A percentile compares a stretch with the other conserved stretches of the same genome.
Evolutionary conservation across 2,888 invertebrate species (phyloP).

Genomic region (Agrotis clavis): DNA sequence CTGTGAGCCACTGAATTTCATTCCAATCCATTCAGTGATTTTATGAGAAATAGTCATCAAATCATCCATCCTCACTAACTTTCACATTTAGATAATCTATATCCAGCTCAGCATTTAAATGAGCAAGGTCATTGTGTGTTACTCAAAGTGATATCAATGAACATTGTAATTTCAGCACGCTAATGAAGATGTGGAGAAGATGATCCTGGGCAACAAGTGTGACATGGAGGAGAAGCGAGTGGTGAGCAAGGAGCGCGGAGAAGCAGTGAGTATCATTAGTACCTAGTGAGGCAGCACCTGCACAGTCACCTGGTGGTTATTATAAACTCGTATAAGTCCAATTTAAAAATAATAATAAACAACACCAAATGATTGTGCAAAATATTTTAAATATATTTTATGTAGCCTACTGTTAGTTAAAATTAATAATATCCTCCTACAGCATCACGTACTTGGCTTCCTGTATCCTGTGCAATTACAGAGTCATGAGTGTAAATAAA

Average conservation of each 20-base stretch:
- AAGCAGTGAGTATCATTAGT: conserved; percentile 93
- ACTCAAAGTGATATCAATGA: conserved; percentile 10
- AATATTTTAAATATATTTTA: background rate
- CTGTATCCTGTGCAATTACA: background rate
- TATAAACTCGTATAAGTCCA: no score
- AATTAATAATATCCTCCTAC: background rate
- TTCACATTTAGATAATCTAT: no score
- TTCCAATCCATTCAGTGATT: no score
- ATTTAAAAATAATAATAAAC: background rate
- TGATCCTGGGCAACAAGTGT: conserved; percentile 99
- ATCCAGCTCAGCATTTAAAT: background rate
- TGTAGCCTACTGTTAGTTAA: background rate
- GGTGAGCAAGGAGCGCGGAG: conserved; percentile 97
- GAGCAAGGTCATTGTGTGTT: background rate
- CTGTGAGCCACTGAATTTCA: no score
- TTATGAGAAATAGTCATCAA: no score
- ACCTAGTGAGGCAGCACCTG: background rate
- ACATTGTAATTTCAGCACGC: conserved; percentile 94
- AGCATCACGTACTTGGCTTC: background rate
- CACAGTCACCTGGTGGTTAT: background rate
- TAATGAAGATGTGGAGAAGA: conserved; percentile 99
- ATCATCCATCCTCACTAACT: no score
- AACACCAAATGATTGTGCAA: background rate
- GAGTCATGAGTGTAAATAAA: background rate
- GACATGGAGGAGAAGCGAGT: conserved; percentile 99